These are phyloP conservation scores for Ranitomeya variabilis DNA, from an alignment of 2,113 vertebrate species.

Conservation along the genomic window DNA sequence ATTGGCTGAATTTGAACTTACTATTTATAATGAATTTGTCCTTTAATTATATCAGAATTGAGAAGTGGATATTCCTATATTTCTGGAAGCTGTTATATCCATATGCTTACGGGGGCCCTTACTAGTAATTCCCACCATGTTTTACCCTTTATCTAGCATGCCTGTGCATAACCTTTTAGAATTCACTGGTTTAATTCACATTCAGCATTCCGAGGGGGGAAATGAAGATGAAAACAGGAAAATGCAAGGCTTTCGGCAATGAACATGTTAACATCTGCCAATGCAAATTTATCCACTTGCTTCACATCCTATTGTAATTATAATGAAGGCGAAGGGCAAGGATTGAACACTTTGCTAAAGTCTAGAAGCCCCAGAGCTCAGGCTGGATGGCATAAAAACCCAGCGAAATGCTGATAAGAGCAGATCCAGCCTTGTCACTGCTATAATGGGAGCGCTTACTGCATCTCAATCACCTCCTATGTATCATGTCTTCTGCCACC, in stretches of 20 bases:
- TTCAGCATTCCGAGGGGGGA: background rate
- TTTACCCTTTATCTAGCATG: background rate
- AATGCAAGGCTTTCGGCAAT: background rate
- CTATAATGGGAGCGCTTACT: conserved; percentile 53
- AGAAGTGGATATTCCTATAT: background rate
- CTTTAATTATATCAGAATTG: background rate
- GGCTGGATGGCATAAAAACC: conserved; percentile 42
- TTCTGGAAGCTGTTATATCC: background rate
- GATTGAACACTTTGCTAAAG: conserved; percentile 48
- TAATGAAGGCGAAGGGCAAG: conserved; percentile 54
- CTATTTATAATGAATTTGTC: conserved; percentile 1
- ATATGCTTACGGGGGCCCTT: background rate
- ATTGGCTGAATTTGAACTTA: background rate
- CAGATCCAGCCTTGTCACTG: conserved; percentile 50
- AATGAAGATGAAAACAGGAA: background rate
- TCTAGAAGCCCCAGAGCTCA: conserved; percentile 48
- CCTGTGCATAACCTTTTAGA: background rate
- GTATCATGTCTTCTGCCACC: conserved; percentile 57
- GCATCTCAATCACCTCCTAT: conserved; percentile 57
- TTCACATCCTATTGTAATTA: conserved; percentile 54
- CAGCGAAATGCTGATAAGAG: conserved; percentile 55
- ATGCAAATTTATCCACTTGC: conserved; percentile 50
- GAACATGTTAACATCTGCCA: conserved; percentile 43
- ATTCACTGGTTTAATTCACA: background rate
- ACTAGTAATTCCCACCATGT: background rate